Evolutionary conservation across 2,888 invertebrate genomes (phyloP), one percentile per base, ranked within the genome.

Genomic region (Drosophila engyochracea): DNA sequence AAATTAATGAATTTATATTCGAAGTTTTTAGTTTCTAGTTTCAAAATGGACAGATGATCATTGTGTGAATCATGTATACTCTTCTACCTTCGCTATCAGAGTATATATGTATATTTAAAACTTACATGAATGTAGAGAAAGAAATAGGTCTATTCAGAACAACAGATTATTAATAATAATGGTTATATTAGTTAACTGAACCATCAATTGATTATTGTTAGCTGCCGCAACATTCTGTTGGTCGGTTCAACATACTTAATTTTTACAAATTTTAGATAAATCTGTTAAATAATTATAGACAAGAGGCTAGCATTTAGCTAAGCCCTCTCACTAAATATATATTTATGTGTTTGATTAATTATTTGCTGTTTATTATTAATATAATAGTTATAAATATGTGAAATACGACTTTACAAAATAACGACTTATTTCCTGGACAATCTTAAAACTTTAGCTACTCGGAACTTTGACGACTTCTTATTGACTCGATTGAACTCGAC

Each of bases 21-120:
- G 0, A 4, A 14, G 4, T 35, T 35, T 14, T 12, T 4, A 33
- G 33, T 33, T 4, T 0, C 0, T 33, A 12, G 33, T 0, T 33
- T 1, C 12, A 33, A 33, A 33, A 33, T 33, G 33, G 1, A 33
- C 12, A 33, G 3, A 31, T 31, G 31, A 31, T 33, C 12, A 33
- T 33, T 33, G 4, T 10, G 1, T 4, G 12, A 33, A 33, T 30
- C 28, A 5, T 28, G 28, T 6, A 6, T 28, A 28, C 1, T 28
- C 28, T 28, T 5, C 28, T 12, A 33, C 33, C 0, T 33, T 33
- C 12, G 12, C 33, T 14, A 35, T 14, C 14, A 5, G 35, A 35
- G 5, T 14, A 2, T 14, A 35, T 33, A n/a, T n/a, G n/a, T 28
- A 35, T 35, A 35, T 14, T 14, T 5, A 5, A 14, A 14, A 5